These are phyloP conservation scores for Zosterops lateralis DNA, from an alignment of 2,113 vertebrate genomes.

Conservation along the genomic window DNA sequence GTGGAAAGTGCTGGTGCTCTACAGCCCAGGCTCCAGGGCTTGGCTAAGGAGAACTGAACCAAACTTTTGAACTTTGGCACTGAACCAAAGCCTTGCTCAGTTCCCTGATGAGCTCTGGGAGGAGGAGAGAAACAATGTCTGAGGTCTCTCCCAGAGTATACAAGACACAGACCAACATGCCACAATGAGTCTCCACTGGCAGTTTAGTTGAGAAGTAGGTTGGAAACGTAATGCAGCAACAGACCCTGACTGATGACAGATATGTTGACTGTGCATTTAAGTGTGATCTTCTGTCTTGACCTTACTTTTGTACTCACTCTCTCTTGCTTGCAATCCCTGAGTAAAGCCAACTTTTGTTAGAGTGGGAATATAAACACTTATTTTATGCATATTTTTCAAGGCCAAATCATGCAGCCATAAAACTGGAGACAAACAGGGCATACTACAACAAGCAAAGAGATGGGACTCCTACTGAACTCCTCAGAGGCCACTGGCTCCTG, in stretches of 20 bases:
- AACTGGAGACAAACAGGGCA: neutral
- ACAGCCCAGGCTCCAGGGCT: neutral
- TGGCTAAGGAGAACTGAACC: neutral
- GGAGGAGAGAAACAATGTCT: neutral
- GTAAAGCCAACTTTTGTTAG: neutral
- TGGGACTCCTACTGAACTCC: fast-evolving
- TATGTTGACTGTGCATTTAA: neutral
- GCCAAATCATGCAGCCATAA: neutral
- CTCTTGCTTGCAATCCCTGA: neutral
- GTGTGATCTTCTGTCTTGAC: neutral
- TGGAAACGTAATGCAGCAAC: neutral
- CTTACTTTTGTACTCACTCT: neutral
- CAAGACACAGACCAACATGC: neutral
- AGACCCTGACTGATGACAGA: neutral
- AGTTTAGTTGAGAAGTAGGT: neutral
- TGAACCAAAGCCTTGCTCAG: neutral
- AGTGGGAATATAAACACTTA: neutral
- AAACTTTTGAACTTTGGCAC: neutral
- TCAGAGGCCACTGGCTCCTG: neutral
- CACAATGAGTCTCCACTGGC: neutral
- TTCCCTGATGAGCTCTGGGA: neutral
- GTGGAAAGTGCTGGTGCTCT: neutral
- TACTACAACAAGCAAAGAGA: neutral
- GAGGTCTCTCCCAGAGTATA: neutral
- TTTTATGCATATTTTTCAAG: neutral